These are phyloP conservation scores for Ammospiza caudacuta DNA, from an alignment of 2,113 vertebrate species.

Conservation along the genomic window DNA sequence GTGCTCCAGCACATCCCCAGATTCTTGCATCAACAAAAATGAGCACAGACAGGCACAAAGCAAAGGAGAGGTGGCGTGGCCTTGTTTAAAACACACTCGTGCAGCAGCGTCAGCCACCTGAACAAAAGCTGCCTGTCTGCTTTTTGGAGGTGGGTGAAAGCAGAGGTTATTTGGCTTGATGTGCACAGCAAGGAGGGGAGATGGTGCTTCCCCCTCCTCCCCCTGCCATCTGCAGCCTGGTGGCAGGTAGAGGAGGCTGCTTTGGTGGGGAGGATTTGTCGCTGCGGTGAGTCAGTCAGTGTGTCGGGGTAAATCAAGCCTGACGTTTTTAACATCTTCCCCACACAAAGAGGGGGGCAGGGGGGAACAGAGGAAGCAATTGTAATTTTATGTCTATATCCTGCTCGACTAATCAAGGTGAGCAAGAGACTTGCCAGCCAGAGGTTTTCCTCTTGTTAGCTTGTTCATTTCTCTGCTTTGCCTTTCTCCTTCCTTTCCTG, in stretches of 20 bases:
- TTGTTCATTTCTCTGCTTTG: slow-evolving; percentile 36
- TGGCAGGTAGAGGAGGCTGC: slow-evolving; percentile 60
- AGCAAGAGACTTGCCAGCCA: slow-evolving; percentile 51
- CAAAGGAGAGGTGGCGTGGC: not conserved
- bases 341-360: not conserved
- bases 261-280: slow-evolving; percentile 64
- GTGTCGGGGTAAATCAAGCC: slow-evolving; percentile 75
- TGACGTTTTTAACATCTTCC: slow-evolving; percentile 73
- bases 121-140: slow-evolving; percentile 33
- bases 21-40: slow-evolving; percentile 37
- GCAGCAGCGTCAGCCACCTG: not conserved
- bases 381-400: slow-evolving; percentile 78
- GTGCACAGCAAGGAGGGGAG: not conserved
- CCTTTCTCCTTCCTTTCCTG: not conserved
- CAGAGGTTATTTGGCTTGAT: slow-evolving; percentile 18
- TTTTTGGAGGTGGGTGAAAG: not conserved
- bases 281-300: slow-evolving; percentile 66
- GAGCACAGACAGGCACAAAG: slow-evolving; percentile 20
- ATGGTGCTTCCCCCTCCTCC: not conserved
- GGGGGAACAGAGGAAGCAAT: slow-evolving; percentile 59
- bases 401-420: slow-evolving; percentile 74
- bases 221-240: not conserved
- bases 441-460: slow-evolving; percentile 65
- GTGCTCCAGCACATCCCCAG: not conserved
- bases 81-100: slow-evolving; percentile 21